Conservation (phyloP, 2,797 vertebrate species). For the Bovichtus diacanthus region DNA sequence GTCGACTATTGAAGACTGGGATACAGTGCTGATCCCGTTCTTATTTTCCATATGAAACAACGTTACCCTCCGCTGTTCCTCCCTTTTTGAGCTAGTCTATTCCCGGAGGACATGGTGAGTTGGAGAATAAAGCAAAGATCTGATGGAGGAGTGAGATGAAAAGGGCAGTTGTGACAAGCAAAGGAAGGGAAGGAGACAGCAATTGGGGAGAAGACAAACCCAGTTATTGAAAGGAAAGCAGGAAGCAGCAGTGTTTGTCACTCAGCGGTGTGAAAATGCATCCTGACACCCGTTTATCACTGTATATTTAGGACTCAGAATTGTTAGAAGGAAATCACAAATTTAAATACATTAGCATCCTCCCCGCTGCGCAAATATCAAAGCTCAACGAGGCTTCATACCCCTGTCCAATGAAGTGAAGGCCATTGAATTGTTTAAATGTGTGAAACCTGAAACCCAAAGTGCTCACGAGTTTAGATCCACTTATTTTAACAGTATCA, state of each 20-base stretch:
- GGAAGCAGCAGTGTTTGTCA: conserved; percentile 50
- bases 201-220: conserved; percentile 49
- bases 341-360: conserved; percentile 66
- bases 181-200: conserved; percentile 47
- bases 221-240: conserved; percentile 46
- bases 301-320: conserved; percentile 57
- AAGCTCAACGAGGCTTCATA: conserved; percentile 46
- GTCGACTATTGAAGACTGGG: conserved; percentile 32
- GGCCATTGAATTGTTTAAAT: conserved; percentile 52
- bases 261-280: conserved; percentile 39
- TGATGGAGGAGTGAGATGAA: conserved; percentile 64
- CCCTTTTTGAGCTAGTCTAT: conserved; percentile 31
- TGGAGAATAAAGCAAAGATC: conserved; percentile 51
- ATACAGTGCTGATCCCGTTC: conserved; percentile 11
- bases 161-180: conserved; percentile 67
- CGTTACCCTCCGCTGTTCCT: conserved; percentile 28
- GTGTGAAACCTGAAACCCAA: conserved; percentile 17
- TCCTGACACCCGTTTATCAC: conserved; percentile 58
- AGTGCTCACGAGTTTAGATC: conserved; percentile 18
- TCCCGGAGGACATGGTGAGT: conserved; percentile 50
- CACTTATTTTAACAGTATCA: conserved; percentile 20
- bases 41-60: conserved; percentile 64
- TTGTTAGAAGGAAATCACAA: conserved; percentile 42
- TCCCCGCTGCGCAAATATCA: conserved; percentile 44
- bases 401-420: conserved; percentile 44